phyloP scores from a whole-genome alignment of 2,888 invertebrate genomes.

The Hirtodrosophila cameraria region DNA sequence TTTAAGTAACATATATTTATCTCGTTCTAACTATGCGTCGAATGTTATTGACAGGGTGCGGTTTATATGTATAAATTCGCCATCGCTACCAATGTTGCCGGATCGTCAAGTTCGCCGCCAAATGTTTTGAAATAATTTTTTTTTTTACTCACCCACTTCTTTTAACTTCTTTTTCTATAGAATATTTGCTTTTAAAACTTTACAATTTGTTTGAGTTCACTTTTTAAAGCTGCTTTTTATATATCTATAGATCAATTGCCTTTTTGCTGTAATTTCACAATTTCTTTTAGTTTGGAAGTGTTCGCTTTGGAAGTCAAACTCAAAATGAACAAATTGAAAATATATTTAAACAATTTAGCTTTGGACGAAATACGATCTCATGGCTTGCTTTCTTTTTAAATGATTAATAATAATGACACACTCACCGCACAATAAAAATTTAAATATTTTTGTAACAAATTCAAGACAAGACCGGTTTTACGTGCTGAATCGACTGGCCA shows the following conservation, averaged over 20 bases:
- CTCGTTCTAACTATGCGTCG: constrained; percentile 3
- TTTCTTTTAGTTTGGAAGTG: constrained; percentile 25
- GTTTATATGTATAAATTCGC: too few relatives aligned
- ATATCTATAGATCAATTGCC: constrained; percentile 2
- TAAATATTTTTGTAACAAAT: constrained; percentile 36
- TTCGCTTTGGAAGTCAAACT: constrained; percentile 35
- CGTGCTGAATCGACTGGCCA: constrained; percentile 54
- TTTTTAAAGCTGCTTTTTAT: constrained; percentile 4
- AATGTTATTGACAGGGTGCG: too few relatives aligned
- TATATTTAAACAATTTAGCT: not conserved
- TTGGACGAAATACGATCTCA: constrained; percentile 11
- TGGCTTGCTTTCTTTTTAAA: constrained; percentile 21
- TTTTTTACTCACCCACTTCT: constrained; percentile 37
- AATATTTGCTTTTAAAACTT: too few relatives aligned
- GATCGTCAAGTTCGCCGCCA: not conserved
- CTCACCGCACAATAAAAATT: constrained; percentile 46
- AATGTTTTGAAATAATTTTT: not conserved
- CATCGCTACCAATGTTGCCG: constrained; percentile 14
- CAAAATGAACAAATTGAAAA: constrained; percentile 31
- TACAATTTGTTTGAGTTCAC: not conserved
- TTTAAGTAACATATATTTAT: not conserved
- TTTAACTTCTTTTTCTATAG: too few relatives aligned
- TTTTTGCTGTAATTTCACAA: constrained; percentile 19
- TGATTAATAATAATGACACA: constrained; percentile 15
- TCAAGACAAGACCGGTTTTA: constrained; percentile 50